Evolutionary conservation across 2,888 invertebrate species (phyloP), one percentile per base, ranked within the genome.

Genomic region (Epistrophella euchroma): DNA sequence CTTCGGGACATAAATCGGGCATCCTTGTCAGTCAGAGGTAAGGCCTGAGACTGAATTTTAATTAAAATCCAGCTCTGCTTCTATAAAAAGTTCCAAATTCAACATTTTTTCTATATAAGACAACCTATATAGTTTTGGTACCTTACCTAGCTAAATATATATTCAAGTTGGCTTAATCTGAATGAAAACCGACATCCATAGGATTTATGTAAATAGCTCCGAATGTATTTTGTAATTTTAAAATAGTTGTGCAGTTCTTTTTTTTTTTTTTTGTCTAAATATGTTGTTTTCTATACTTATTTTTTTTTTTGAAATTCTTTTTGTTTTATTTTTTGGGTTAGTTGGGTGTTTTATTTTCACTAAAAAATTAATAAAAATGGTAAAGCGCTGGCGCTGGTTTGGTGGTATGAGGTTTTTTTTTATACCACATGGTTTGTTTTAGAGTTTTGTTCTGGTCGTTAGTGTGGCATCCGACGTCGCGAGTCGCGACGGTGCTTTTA

Each of bases 191-290:
- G 35, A 60, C 35, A 72, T 77, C 72, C 43, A 22, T 37, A 15
- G 35, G 37, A 60, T 81, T 50, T 64, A 76, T 71, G 66, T 66
- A 62, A 78, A 83, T 70, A 79, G 74, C 62, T 79, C 58, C 19
- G 7, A 60, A 43, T 62, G 43, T 25, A 55, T 79, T 84, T 84
- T 74, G 79, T 84, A 84, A 84, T 79, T 84, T 83, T 75, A 70
- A 76, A 76, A 76, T 56, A 75, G 70, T 76, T 76, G 55, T 80
- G 66, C 58, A 66, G 73, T 45, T 73, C 35, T 7, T 50, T 70
- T 55, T 78, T 19, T 15, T 2, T 40, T 70, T 45, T 78, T 19
- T 15, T 9, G 17, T 43, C 1, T 2, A 17, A 50, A 50, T 50
- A 50, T 6, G 5, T 45, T 45, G 9, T 45, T 45, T 56, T 71